phyloP scores from a whole-genome alignment of 2,797 vertebrate species.

The Phoeniculus purpureus region DNA sequence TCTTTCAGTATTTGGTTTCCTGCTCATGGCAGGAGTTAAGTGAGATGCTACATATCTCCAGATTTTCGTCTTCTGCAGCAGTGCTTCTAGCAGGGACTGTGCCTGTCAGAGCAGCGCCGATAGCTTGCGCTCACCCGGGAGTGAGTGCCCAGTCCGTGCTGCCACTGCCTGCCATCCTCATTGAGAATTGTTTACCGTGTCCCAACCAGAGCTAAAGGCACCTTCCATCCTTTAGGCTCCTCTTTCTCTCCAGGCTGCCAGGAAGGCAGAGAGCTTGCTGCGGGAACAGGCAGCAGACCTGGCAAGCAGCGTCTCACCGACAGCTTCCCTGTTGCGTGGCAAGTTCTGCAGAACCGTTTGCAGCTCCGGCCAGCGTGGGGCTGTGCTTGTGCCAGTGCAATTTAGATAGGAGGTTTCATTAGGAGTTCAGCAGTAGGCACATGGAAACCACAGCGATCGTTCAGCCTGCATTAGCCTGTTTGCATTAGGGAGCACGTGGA shows the following conservation, averaged over 20 bases:
- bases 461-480: neutral
- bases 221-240: neutral
- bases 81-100: neutral
- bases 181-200: neutral
- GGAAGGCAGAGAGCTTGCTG: neutral
- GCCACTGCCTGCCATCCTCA: neutral
- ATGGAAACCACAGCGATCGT: neutral
- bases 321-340: neutral
- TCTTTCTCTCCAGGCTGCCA: neutral
- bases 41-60: neutral
- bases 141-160: neutral
- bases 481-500: neutral
- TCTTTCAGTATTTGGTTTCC: neutral
- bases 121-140: neutral
- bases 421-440: constrained; percentile 1
- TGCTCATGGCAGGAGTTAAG: neutral
- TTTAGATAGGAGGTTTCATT: constrained; percentile 15
- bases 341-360: neutral
- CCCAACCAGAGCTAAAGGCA: neutral
- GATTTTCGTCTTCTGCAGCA: neutral
- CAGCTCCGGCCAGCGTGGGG: neutral
- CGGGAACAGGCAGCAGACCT: neutral
- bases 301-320: neutral
- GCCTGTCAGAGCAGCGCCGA: neutral
- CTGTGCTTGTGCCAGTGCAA: neutral